phyloP scores from a whole-genome alignment of 2,797 vertebrate genomes.

The Lophius americanus region DNA sequence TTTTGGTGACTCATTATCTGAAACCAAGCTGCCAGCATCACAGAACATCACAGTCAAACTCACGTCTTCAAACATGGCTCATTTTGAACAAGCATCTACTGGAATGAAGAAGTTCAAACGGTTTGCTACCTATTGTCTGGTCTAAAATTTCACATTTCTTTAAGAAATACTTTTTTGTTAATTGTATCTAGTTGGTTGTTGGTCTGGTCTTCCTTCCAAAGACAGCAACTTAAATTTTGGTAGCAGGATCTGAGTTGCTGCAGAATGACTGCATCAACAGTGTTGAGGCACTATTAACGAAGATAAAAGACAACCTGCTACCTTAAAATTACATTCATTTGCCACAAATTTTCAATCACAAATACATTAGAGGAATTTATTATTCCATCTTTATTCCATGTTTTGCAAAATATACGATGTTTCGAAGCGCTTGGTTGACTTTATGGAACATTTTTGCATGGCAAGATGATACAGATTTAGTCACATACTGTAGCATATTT shows the following conservation, averaged over 20 bases:
- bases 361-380: not conserved
- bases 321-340: too few species aligned
- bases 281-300: not conserved
- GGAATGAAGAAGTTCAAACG: constrained; percentile 7
- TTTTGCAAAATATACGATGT: too few species aligned
- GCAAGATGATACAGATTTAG: too few species aligned
- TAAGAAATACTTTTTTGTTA: not conserved
- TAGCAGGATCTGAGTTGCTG: too few species aligned
- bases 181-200: not conserved
- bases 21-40: constrained; percentile 25
- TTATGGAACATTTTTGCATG: too few species aligned
- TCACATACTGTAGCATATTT: too few species aligned
- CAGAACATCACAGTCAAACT: constrained; percentile 2
- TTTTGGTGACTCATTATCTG: constrained; percentile 42
- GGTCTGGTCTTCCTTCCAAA: not conserved
- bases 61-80: not conserved
- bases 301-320: too few species aligned
- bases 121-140: too few species aligned
- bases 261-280: too few species aligned
- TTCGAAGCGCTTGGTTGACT: too few species aligned
- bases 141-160: too few species aligned
- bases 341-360: too few species aligned
- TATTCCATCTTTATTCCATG: not conserved
- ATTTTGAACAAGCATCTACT: constrained; percentile 7
- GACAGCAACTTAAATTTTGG: not conserved